Conservation (phyloP, 2,113 vertebrate species). For the Galemys pyrenaicus region DNA sequence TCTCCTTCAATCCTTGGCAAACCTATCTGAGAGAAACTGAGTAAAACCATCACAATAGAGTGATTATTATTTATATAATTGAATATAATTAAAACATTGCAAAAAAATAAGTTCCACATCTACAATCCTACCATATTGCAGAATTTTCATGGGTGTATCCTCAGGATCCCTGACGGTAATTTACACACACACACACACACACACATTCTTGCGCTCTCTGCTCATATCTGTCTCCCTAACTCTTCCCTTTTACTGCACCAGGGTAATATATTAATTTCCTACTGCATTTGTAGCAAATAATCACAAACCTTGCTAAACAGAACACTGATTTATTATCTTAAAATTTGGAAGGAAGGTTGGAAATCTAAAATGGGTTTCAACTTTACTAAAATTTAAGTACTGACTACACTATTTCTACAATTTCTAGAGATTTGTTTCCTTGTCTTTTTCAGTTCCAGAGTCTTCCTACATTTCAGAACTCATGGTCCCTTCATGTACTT, state of each 20-base stretch:
- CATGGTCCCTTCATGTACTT: background rate
- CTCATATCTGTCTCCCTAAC: background rate
- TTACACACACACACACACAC: background rate
- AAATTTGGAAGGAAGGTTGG: background rate
- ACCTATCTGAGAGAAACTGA: background rate
- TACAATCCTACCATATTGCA: background rate
- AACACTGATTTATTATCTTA: background rate
- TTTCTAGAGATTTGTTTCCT: background rate
- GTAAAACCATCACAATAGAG: background rate
- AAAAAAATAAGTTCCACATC: background rate
- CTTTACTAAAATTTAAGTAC: background rate
- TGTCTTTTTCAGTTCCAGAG: background rate
- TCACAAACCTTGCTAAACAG: background rate
- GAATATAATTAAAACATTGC: background rate
- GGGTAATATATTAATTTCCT: background rate
- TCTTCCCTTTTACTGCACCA: background rate
- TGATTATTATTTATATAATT: slow-evolving; percentile 1
- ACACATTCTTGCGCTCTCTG: background rate
- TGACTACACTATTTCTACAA: background rate
- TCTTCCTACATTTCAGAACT: background rate
- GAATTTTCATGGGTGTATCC: background rate
- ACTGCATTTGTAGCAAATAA: background rate
- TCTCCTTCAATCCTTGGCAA: background rate
- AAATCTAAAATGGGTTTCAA: background rate
- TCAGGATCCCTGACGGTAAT: background rate